Percentiles rank a stretch among this genome's conserved stretches.
These are phyloP conservation scores for Dendrophyllia cribrosa DNA, from an alignment of 64 coral and sea anemone species.

Conservation along the genomic window DNA sequence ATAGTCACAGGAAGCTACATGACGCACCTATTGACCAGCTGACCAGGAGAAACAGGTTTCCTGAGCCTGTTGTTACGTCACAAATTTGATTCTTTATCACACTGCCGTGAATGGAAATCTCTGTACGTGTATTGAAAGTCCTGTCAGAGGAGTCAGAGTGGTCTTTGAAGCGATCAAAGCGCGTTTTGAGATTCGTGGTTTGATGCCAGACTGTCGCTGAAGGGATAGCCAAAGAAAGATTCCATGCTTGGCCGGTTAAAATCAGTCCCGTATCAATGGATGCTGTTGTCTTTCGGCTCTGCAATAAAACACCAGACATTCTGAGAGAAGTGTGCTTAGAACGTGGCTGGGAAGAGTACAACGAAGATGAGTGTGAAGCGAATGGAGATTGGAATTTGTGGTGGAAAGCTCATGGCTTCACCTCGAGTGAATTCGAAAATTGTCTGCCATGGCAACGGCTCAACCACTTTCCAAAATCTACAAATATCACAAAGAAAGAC, in stretches of 20 bases:
- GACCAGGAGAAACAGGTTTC: constrained; percentile 1
- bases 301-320: constrained; percentile 81
- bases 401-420: constrained; percentile 91
- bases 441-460: constrained; percentile 93
- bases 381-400: constrained; percentile 85
- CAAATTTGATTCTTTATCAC: background rate
- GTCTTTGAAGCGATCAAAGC: too few relatives aligned
- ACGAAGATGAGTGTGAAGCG: constrained; percentile 51
- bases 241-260: background rate
- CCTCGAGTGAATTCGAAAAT: constrained; percentile 77
- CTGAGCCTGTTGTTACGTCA: background rate
- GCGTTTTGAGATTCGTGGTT: too few relatives aligned
- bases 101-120: too few relatives aligned
- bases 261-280: constrained; percentile 7
- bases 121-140: background rate
- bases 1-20: background rate
- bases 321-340: constrained; percentile 82
- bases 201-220: too few relatives aligned
- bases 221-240: too few relatives aligned
- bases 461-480: constrained; percentile 93
- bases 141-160: too few relatives aligned
- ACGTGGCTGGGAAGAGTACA: constrained; percentile 82
- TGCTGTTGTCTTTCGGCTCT: constrained; percentile 83
- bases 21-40: background rate
- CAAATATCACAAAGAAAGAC: constrained; percentile 85